Evolutionary conservation across 2,888 invertebrate genomes (phyloP), one percentile per base, ranked within the genome.

Genomic region (Troglohyphantes excavatus): DNA sequence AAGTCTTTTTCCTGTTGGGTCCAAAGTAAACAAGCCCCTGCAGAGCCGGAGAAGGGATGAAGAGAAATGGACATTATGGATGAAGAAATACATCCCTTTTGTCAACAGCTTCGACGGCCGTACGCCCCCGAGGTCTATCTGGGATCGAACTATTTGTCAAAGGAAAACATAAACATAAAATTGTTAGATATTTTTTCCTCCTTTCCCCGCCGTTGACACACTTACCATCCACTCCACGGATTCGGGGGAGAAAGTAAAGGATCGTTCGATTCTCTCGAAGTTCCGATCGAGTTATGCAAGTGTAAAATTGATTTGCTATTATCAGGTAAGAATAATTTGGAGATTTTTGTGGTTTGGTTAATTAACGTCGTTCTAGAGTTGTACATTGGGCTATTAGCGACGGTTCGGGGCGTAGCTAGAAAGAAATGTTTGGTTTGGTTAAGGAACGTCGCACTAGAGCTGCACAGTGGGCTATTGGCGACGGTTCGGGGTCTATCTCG

Each of bases 61-160:
- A 73, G n/a, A 39, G 23, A 39, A 78, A 53, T 59, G 53, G 23
- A 39, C 53, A 27, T 67, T 78, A 65, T 65, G 65, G 78, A 78
- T 65, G 78, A 78, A 78, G 63, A 43, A 78, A n/a, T 68, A 53
- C 79, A 67, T 67, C 68, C 23, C 23, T 29, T 68, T 46, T 81
- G 79, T 81, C 79, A 81, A 81, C 79, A 81, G 26, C 39, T 65
- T 43, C 67, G 21, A 23, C 21, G 27, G n/a, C 17, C 79, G 13
- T 19, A 53, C 39, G 39, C 39, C 7, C 53, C 53, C 53, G n/a
- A 68, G 68, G 79, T 43, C 67, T 26, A 53, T 53, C 46, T 21
- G 27, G 39, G 46, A 81, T 68, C 68, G 29, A 19, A 43, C 67
- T 81, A 68, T 81, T 81, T 81, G 79, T 68, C 33, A 46, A 81